Evolutionary conservation across 2,888 invertebrate species (phyloP).

Genomic region (Cheilosia urbana): DNA sequence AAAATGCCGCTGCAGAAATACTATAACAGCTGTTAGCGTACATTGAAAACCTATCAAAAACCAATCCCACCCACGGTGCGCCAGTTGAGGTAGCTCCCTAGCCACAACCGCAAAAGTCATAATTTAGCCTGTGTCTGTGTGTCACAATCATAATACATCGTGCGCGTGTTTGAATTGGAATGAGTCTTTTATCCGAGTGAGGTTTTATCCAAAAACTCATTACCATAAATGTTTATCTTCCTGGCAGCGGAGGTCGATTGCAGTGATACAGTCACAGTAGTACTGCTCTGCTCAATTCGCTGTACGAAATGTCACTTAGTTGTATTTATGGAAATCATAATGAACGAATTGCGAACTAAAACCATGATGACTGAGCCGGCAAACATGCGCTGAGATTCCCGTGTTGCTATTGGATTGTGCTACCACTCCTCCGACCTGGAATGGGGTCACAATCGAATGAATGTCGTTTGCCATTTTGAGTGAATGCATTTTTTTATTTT

Average conservation of each 20-base stretch:
- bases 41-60: slow-evolving; percentile 59
- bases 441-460: slow-evolving; percentile 54
- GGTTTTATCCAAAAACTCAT: slow-evolving; percentile 64
- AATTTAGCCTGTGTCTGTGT: slow-evolving; percentile 44
- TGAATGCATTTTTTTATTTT: slow-evolving; percentile 1
- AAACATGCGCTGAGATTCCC: slow-evolving; percentile 14
- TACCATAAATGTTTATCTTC: slow-evolving; percentile 73
- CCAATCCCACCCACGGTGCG: slow-evolving; percentile 68
- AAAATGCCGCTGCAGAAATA: slow-evolving; percentile 8
- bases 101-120: slow-evolving; percentile 50
- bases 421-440: slow-evolving; percentile 61
- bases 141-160: slow-evolving; percentile 60
- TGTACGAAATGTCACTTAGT: slow-evolving; percentile 63
- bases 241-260: slow-evolving; percentile 66
- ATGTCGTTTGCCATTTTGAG: slow-evolving; percentile 44
- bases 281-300: slow-evolving; percentile 28
- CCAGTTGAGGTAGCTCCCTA: slow-evolving; percentile 48
- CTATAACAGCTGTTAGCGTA: neutral
- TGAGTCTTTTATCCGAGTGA: slow-evolving; percentile 25
- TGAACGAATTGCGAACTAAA: slow-evolving; percentile 33
- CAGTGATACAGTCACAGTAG: slow-evolving; percentile 36
- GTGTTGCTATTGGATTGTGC: neutral
- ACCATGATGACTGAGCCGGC: slow-evolving; percentile 34
- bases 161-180: slow-evolving; percentile 45
- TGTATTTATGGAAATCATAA: slow-evolving; percentile 68